phyloP scores from a whole-genome alignment of 53 echinoderm and acorn worm genomes.

The Patiria pectinifera region DNA sequence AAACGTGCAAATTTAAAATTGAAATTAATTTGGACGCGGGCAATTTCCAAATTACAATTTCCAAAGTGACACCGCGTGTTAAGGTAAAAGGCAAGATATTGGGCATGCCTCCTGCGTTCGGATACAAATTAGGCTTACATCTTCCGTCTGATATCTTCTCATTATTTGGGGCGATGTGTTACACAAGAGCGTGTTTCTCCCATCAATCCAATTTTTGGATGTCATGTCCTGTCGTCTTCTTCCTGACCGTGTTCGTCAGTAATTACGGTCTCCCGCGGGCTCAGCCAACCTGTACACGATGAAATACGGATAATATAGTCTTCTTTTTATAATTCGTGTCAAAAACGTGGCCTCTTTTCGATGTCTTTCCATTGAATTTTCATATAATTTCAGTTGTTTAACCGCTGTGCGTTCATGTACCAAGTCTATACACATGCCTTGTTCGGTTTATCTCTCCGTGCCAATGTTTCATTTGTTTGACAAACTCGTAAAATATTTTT shows the following conservation, averaged over 20 bases:
- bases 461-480: too few relatives aligned
- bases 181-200: slow-evolving; percentile 23
- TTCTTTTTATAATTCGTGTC: not conserved
- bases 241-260: not conserved
- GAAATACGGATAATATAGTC: not conserved
- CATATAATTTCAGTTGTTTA: not conserved
- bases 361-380: not conserved
- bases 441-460: too few relatives aligned
- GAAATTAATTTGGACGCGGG: slow-evolving; percentile 53
- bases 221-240: slow-evolving; percentile 19
- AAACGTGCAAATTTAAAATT: not conserved
- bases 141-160: slow-evolving; percentile 5
- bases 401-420: not conserved
- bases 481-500: too few relatives aligned
- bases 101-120: slow-evolving; percentile 3
- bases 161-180: not conserved
- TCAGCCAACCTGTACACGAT: not conserved
- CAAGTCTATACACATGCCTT: too few relatives aligned
- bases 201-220: slow-evolving; percentile 34
- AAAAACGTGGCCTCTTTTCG: not conserved
- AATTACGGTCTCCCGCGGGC: not conserved
- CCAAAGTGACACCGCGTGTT: slow-evolving; percentile 26
- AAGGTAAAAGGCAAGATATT: slow-evolving; percentile 11
- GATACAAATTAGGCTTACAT: not conserved
- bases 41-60: slow-evolving; percentile 59